These are phyloP conservation scores for Chaenogobius annularis DNA, from an alignment of 2,113 vertebrate genomes.

Conservation along the genomic window DNA sequence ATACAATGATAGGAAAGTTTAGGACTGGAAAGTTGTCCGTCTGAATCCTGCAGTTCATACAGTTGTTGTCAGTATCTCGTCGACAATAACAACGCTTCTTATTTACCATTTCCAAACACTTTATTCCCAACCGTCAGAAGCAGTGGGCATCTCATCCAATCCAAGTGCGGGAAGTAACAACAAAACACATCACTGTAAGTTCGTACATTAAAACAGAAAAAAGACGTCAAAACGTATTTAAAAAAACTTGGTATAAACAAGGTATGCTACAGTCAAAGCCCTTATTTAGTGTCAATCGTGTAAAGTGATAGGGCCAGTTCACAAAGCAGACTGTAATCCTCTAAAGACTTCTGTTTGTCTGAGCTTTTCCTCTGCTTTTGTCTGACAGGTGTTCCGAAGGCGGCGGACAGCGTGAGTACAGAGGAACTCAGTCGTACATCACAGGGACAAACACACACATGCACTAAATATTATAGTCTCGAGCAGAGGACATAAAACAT, in stretches of 20 bases:
- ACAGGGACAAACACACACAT: background rate
- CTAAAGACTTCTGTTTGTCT: constrained; percentile 24
- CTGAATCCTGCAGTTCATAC: too few species aligned
- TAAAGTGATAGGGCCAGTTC: constrained; percentile 1
- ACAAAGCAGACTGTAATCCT: constrained; percentile 24
- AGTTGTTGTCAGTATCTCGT: too few species aligned
- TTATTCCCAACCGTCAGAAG: too few species aligned
- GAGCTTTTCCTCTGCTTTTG: constrained; percentile 43
- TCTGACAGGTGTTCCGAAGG: constrained; percentile 63
- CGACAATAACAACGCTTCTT: too few species aligned
- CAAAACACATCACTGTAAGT: too few species aligned
- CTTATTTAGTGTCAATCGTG: background rate
- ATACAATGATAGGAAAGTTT: too few species aligned
- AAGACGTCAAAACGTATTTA: too few species aligned
- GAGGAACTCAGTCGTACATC: constrained; percentile 9
- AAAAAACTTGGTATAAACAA: background rate
- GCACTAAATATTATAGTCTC: background rate
- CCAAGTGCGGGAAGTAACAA: too few species aligned
- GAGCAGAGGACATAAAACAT: constrained; percentile 2
- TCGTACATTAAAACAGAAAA: too few species aligned
- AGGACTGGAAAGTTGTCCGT: too few species aligned
- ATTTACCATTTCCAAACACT: too few species aligned
- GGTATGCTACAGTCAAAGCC: background rate
- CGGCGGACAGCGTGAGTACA: constrained; percentile 63
- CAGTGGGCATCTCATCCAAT: too few species aligned